Evolutionary conservation across 2,113 vertebrate species (phyloP).

Genomic region (Myotis yumanensis): DNA sequence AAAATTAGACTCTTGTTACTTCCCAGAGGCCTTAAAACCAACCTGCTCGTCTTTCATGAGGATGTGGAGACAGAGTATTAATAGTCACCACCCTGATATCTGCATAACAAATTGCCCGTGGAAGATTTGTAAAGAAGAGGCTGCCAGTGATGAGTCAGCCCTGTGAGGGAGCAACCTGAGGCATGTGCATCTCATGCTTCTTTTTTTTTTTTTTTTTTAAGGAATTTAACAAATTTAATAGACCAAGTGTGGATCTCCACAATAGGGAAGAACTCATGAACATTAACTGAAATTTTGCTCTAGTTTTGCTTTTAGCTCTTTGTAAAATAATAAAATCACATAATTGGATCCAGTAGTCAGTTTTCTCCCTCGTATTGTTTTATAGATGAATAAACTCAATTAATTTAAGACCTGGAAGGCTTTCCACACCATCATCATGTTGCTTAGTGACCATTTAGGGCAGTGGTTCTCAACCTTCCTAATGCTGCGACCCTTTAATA

Average conservation of each 20-base stretch:
- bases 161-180: background rate
- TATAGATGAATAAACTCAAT: background rate
- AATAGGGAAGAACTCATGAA: background rate
- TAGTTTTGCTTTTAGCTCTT: background rate
- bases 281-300: background rate
- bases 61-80: too few species aligned
- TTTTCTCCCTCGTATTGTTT: background rate
- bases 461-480: too few species aligned
- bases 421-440: background rate
- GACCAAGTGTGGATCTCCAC: background rate
- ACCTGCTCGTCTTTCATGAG: background rate
- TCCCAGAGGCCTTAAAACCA: background rate
- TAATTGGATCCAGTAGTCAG: background rate
- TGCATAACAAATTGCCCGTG: background rate
- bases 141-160: rapidly evolving
- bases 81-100: rapidly evolving
- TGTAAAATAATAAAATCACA: background rate
- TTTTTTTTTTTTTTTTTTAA: too few species aligned
- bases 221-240: background rate
- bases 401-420: background rate
- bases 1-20: background rate
- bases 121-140: background rate
- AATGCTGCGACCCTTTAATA: too few species aligned
- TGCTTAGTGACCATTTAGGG: background rate
- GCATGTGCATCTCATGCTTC: background rate